Evolutionary conservation across 2,888 invertebrate genomes (phyloP).

Genomic region (Glaucopsyche alexis): DNA sequence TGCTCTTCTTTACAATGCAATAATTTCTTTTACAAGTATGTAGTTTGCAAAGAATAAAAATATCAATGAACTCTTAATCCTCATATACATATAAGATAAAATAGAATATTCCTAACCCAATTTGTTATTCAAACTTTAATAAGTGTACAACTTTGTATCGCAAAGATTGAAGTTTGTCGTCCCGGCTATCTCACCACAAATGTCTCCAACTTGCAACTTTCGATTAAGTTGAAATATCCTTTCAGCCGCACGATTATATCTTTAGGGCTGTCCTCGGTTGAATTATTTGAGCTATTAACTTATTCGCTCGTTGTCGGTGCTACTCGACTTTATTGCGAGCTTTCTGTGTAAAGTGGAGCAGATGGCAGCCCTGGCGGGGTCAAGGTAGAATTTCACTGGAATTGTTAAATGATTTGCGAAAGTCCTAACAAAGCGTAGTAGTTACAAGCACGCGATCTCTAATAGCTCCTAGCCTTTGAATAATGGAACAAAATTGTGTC

Average conservation of each 20-base stretch:
- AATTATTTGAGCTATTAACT: not conserved
- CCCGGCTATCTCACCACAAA: conserved; percentile 23
- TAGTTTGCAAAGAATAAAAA: too few species aligned
- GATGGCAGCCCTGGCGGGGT: conserved; percentile 32
- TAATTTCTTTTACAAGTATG: too few species aligned
- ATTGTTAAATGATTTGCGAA: conserved; percentile 55
- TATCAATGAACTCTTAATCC: too few species aligned
- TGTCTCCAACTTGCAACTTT: conserved; percentile 23
- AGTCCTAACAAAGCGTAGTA: conserved; percentile 58
- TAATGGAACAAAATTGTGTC: conserved; percentile 33
- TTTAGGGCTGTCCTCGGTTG: not conserved
- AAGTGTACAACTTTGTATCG: conserved; percentile 7
- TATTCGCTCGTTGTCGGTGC: not conserved
- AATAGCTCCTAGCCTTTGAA: conserved; percentile 39
- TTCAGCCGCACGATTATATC: conserved; percentile 13
- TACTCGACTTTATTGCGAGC: not conserved
- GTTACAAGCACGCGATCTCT: conserved; percentile 58
- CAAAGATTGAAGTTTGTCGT: not conserved
- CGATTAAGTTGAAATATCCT: conserved; percentile 21
- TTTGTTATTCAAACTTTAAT: not conserved
- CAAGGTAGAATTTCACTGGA: conserved; percentile 38
- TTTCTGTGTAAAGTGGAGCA: not conserved
- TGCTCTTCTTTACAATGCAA: not conserved
- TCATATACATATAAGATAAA: too few species aligned
- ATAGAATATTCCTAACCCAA: not conserved